A percentile compares a stretch with the other conserved stretches of the same genome.
phyloP scores from a whole-genome alignment of 2,888 invertebrate species.

The Drosophila leonis region DNA sequence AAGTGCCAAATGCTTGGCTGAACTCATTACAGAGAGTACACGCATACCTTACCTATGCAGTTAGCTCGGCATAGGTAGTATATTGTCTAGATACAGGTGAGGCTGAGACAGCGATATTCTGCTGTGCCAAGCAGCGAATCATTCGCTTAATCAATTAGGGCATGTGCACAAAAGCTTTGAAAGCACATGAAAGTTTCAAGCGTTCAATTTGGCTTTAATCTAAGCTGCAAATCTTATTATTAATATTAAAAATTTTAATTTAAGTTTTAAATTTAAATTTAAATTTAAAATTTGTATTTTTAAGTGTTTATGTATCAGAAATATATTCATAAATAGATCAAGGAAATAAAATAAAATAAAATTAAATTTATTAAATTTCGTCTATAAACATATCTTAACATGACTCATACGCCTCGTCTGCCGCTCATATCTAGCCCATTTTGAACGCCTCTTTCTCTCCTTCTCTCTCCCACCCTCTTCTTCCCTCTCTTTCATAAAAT shows the following conservation, averaged over 20 bases:
- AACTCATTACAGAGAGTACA: conserved; percentile 19
- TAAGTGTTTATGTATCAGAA: neutral
- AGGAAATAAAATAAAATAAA: no score
- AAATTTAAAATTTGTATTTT: neutral
- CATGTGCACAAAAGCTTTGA: neutral
- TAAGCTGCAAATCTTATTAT: no score
- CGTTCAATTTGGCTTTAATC: neutral
- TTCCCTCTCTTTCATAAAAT: neutral
- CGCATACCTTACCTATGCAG: neutral
- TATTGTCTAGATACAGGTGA: neutral
- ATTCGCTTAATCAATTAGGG: neutral
- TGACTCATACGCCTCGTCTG: conserved; percentile 19
- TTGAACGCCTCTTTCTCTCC: no score
- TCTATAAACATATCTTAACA: neutral
- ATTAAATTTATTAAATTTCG: no score
- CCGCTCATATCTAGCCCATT: neutral
- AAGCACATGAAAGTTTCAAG: neutral
- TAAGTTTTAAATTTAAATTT: no score
- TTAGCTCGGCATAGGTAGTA: neutral
- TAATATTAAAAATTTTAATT: no score
- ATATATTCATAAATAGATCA: neutral
- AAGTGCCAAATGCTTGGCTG: conserved; percentile 36
- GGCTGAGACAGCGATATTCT: conserved; percentile 1
- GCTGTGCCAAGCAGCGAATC: neutral
- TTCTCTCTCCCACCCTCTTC: neutral